Base-by-base conservation (phyloP, 2,113 vertebrate genomes). In the Onychostruthus taczanowskii region DNA sequence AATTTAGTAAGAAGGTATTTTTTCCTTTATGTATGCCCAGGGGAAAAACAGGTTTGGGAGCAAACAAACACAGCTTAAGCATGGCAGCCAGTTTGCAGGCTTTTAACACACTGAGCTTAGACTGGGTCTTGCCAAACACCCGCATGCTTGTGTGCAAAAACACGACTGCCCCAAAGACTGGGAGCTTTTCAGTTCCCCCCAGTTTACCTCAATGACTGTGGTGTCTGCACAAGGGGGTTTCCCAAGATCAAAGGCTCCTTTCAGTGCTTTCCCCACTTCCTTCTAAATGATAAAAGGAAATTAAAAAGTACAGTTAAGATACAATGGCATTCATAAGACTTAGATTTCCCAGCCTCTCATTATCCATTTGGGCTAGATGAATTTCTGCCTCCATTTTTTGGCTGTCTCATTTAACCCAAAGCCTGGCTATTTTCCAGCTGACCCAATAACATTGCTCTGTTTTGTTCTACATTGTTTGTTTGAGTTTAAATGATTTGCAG, bases 361-460 rank as follows among this genome's bases (percentile, higher is more conserved):
- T 63, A 77, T 67, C 27, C 64, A 20, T 81, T 90, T 82, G 61
- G 43, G 89, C 61, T 67, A 78, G 68, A 72, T 64, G 8, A 93
- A 92, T 88, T 96, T 94, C 79, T 84, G 66, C 47, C 56, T 86
- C 37, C 55, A 52, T 66, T 88, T 93, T 92, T 58, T 84, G 68
- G 43, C 64, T 4, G 0, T 81, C 41, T 86, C 9, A 2, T 84
- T 93, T 92, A 90, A 90, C 56, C 61, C 83, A 94, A 94, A 90
- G 44, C 37, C n/a, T 93, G 88, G 72, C 41, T 74, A 27, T 78
- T 95, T 92, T 89, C 83, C 93, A 96, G 83, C 44, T 82, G 80
- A 90, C 85, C 90, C 93, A 94, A 95, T 95, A 96, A 87, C 93
- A 89, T 91, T 94, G 41, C 84, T 91, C 95, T 93, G 77, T 75